Evolutionary conservation across 2,888 invertebrate species (phyloP).

Genomic region (Hemicrepidius hirtus): DNA sequence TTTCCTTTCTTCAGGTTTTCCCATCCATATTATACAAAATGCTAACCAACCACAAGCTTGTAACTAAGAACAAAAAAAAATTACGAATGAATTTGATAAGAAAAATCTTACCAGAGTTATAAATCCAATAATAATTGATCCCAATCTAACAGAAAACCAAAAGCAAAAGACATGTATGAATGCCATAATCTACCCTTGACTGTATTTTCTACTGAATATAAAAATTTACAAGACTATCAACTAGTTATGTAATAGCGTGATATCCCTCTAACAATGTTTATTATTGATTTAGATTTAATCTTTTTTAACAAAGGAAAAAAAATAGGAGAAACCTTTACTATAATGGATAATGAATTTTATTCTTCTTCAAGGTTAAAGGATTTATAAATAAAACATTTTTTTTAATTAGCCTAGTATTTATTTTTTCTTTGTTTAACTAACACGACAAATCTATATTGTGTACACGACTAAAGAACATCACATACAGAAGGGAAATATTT

Average conservation of each 20-base stretch:
- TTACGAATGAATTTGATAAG: too few species aligned
- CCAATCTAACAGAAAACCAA: conserved; percentile 49
- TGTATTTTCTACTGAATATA: too few species aligned
- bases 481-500: conserved; percentile 17
- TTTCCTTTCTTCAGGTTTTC: conserved; percentile 9
- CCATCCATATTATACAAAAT: conserved; percentile 18
- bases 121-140: conserved; percentile 41
- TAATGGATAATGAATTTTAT: too few species aligned
- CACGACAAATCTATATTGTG: conserved; percentile 20
- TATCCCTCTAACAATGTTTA: neutral
- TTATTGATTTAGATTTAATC: conserved; percentile 25
- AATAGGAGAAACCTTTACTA: too few species aligned
- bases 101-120: conserved; percentile 41
- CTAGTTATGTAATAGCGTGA: neutral
- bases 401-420: conserved; percentile 15
- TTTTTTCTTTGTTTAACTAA: conserved; percentile 10
- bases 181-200: conserved; percentile 12
- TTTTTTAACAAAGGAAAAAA: conserved; percentile 3
- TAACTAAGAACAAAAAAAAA: conserved; percentile 15
- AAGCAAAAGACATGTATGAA: conserved; percentile 42
- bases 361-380: too few species aligned
- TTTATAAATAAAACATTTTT: neutral
- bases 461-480: conserved; percentile 24
- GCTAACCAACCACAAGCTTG: conserved; percentile 25
- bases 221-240: neutral